Conservation (phyloP, 2,113 vertebrate genomes). For the Apeltes quadracus region DNA sequence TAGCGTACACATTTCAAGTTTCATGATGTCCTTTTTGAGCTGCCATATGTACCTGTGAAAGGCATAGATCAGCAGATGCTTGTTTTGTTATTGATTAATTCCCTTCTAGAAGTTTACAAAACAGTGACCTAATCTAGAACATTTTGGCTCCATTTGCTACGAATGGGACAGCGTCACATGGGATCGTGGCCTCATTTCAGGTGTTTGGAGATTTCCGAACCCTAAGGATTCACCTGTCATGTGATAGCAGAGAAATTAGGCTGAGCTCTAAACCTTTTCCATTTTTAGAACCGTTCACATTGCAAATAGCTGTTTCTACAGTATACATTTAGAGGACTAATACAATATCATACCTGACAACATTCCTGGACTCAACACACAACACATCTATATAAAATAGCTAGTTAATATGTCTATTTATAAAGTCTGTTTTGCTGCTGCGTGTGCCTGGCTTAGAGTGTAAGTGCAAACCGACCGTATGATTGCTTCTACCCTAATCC, state of each 20-base stretch:
- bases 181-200: conserved; percentile 43
- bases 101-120: neutral
- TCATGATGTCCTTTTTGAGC: neutral
- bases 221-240: conserved; percentile 23
- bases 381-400: neutral
- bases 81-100: neutral
- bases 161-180: conserved; percentile 42
- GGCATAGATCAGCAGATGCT: neutral
- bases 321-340: neutral
- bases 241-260: neutral
- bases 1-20: neutral
- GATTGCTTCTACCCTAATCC: conserved; percentile 47
- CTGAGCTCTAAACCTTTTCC: neutral
- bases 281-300: neutral
- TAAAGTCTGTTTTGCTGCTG: neutral
- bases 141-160: conserved; percentile 16
- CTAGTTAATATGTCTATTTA: neutral
- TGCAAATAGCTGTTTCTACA: neutral
- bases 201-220: conserved; percentile 41
- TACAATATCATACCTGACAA: neutral
- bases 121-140: conserved; percentile 30
- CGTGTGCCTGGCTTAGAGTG: neutral
- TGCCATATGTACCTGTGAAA: neutral
- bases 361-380: neutral
- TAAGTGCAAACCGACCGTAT: conserved; percentile 1